A percentile compares a stretch with the other conserved stretches of the same genome.
phyloP scores from a whole-genome alignment of 92 coral and sea anemone species.

The Scolanthus callimorphus region DNA sequence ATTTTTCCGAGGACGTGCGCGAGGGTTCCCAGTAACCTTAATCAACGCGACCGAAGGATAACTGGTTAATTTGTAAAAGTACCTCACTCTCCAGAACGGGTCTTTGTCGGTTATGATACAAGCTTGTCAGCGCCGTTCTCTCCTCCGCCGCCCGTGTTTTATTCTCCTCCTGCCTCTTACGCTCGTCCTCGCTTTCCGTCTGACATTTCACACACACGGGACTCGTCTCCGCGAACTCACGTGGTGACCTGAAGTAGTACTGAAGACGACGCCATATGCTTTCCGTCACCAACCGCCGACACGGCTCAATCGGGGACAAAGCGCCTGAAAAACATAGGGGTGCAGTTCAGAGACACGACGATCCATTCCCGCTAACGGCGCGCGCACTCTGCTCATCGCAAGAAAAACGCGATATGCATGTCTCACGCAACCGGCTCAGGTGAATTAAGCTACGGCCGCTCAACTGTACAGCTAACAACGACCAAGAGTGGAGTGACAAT shows the following conservation, averaged over 20 bases:
- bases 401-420: too few species aligned
- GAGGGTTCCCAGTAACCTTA: too few species aligned
- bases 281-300: slow-evolving; percentile 72
- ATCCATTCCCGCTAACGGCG: too few species aligned
- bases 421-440: too few species aligned
- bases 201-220: slow-evolving; percentile 64
- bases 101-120: slow-evolving; percentile 76
- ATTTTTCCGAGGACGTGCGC: too few species aligned
- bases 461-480: too few species aligned
- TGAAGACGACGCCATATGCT: slow-evolving; percentile 73
- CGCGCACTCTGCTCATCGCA: too few species aligned
- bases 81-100: slow-evolving; percentile 47
- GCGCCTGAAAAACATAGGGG: slow-evolving; percentile 32
- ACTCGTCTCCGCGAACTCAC: slow-evolving; percentile 51
- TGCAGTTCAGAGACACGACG: too few species aligned
- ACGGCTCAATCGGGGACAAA: slow-evolving; percentile 52
- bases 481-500: too few species aligned
- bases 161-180: slow-evolving; percentile 37
- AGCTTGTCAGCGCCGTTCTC: slow-evolving; percentile 35
- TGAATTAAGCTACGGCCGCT: too few species aligned
- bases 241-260: slow-evolving; percentile 70
- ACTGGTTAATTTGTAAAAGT: too few species aligned
- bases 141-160: slow-evolving; percentile 75
- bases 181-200: slow-evolving; percentile 72
- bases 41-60: too few species aligned